These are phyloP conservation scores for Cranoglanis bouderius DNA, from an alignment of 2,113 vertebrate genomes.

Conservation along the genomic window DNA sequence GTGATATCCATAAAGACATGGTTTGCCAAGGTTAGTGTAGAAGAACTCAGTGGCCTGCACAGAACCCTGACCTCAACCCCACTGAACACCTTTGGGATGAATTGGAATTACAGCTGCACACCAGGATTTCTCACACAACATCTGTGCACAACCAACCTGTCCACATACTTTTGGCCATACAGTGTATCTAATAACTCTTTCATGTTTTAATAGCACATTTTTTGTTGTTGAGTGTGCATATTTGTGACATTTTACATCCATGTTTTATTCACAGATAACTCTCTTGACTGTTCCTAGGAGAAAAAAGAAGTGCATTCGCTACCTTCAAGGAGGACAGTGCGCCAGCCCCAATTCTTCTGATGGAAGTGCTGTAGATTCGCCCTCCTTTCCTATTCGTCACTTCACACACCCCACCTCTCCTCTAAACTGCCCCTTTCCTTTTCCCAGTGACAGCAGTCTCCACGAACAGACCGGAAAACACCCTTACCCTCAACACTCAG, in stretches of 20 bases:
- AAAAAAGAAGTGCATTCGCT: conserved; percentile 99
- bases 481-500: conserved; percentile 69
- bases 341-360: conserved; percentile 96
- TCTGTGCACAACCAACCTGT: not conserved
- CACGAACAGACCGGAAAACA: conserved; percentile 66
- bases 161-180: not conserved
- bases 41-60: not conserved
- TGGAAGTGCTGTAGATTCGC: conserved; percentile 97
- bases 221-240: conserved; percentile 41
- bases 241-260: conserved; percentile 78
- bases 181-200: not conserved
- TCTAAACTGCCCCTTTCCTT: conserved; percentile 73
- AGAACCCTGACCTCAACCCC: not conserved
- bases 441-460: conserved; percentile 61
- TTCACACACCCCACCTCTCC: conserved; percentile 63
- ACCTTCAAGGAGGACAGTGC: conserved; percentile 95
- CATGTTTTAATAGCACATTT: not conserved
- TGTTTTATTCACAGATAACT: conserved; percentile 91
- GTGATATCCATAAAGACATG: not conserved
- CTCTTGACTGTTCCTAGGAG: conserved; percentile 97
- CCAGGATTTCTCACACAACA: not conserved
- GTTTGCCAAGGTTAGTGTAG: not conserved
- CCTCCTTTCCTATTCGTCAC: conserved; percentile 74
- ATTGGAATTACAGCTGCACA: not conserved
- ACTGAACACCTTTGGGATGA: not conserved